Percentiles rank a stretch among this genome's conserved stretches.
phyloP scores from a whole-genome alignment of 2,797 vertebrate species.

The Pygocentrus nattereri region DNA sequence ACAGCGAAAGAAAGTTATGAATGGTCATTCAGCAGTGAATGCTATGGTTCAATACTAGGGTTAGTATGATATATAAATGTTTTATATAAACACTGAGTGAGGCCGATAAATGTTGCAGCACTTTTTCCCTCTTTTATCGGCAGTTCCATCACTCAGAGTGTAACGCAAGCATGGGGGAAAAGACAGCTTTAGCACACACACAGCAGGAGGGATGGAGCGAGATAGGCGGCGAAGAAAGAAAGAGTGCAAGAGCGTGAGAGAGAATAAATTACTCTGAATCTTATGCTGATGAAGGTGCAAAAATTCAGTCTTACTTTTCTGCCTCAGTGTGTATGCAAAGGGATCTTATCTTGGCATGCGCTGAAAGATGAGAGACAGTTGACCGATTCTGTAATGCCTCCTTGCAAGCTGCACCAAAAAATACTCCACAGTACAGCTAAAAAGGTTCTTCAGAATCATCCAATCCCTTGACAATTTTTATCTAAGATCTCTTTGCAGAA shows the following conservation, averaged over 20 bases:
- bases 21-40: not conserved
- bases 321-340: slow-evolving; percentile 29
- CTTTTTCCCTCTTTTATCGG: slow-evolving; percentile 29
- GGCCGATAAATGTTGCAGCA: not conserved
- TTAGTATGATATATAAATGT: not conserved
- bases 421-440: too few relatives aligned
- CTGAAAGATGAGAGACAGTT: not conserved
- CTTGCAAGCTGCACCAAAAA: too few relatives aligned
- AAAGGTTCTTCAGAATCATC: too few relatives aligned
- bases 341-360: slow-evolving; percentile 1
- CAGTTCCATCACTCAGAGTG: slow-evolving; percentile 19
- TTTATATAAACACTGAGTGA: not conserved
- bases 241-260: slow-evolving; percentile 57
- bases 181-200: slow-evolving; percentile 22
- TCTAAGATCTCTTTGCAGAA: too few relatives aligned
- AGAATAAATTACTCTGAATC: slow-evolving; percentile 32
- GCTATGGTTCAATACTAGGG: not conserved
- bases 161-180: slow-evolving; percentile 18
- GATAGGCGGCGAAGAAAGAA: not conserved
- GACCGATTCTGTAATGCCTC: too few relatives aligned
- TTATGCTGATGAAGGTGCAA: too few relatives aligned
- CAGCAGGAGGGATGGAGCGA: slow-evolving; percentile 38
- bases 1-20: not conserved
- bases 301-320: too few relatives aligned
- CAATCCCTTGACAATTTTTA: too few relatives aligned